Evolutionary conservation across 2,888 invertebrate species (phyloP).

Genomic region (Chalcis sispes): DNA sequence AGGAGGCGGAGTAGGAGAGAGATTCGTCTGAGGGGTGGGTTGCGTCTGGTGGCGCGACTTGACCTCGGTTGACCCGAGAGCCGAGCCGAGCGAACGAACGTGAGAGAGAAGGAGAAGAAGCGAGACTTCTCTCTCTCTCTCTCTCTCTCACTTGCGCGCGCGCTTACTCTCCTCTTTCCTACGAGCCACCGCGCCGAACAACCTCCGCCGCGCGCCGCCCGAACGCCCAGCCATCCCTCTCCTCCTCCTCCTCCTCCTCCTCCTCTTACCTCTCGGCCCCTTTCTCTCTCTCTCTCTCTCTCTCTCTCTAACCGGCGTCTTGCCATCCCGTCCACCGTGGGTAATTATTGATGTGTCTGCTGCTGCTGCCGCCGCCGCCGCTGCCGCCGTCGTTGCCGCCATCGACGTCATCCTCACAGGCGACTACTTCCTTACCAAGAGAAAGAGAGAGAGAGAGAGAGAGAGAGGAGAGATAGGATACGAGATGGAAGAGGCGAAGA

Average conservation of each 20-base stretch:
- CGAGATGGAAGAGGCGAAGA: neutral
- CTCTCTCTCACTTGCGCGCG: conserved; percentile 59
- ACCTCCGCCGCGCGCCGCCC: conserved; percentile 60
- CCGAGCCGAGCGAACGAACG: conserved; percentile 39
- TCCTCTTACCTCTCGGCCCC: conserved; percentile 62
- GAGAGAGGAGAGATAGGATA: too few relatives aligned
- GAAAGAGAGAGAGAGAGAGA: neutral
- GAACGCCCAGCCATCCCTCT: conserved; percentile 61
- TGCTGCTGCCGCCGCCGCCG: conserved; percentile 63
- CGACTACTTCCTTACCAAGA: conserved; percentile 57
- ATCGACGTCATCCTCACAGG: conserved; percentile 60
- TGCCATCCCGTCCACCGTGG: conserved; percentile 70
- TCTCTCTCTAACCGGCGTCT: conserved; percentile 59
- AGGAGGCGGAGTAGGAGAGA: conserved; percentile 61
- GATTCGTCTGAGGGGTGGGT: conserved; percentile 67
- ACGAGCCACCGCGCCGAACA: conserved; percentile 58
- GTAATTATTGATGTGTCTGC: conserved; percentile 76
- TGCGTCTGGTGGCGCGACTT: conserved; percentile 76
- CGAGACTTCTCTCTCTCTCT: conserved; percentile 24
- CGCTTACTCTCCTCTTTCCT: conserved; percentile 57
- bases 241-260: conserved; percentile 58
- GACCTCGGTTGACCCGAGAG: conserved; percentile 76
- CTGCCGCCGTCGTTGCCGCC: conserved; percentile 49
- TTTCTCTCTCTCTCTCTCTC: conserved; percentile 62
- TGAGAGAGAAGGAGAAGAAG: conserved; percentile 29